A percentile compares a stretch with the other conserved stretches of the same genome.
Conservation (phyloP, 2,113 vertebrate genomes). For the Cyanoramphus novaezelandiae region DNA sequence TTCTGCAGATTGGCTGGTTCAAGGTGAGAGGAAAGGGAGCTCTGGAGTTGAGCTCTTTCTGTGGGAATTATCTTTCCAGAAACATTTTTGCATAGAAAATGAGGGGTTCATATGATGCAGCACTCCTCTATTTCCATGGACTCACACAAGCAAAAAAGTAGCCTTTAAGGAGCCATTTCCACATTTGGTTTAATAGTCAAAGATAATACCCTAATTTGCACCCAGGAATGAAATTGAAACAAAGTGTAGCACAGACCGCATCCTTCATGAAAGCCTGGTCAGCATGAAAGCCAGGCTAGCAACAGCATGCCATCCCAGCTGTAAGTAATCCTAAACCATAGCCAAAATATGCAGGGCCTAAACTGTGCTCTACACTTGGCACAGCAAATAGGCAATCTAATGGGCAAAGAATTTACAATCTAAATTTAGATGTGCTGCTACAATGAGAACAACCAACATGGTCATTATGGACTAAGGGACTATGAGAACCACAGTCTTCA, state of each 20-base stretch:
- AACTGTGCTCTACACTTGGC: constrained; percentile 2
- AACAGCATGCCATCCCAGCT: not conserved
- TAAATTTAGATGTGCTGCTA: constrained; percentile 19
- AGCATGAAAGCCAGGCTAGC: not conserved
- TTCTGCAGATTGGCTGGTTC: not conserved
- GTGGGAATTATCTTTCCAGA: not conserved
- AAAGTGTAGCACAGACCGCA: not conserved
- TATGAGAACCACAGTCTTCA: not conserved
- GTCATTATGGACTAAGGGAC: not conserved
- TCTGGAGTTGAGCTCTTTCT: not conserved
- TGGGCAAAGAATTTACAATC: not conserved
- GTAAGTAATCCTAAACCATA: not conserved
- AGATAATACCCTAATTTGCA: not conserved
- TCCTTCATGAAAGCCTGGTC: not conserved
- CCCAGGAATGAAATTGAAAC: not conserved
- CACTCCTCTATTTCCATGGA: not conserved
- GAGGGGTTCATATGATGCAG: not conserved
- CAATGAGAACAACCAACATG: not conserved
- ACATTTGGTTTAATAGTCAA: not conserved
- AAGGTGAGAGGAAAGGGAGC: not conserved
- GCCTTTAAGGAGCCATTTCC: not conserved
- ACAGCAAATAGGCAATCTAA: not conserved
- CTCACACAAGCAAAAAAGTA: not conserved
- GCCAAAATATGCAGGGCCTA: not conserved
- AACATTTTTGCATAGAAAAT: not conserved